Evolutionary conservation across 2,113 vertebrate genomes (phyloP).

Genomic region (Plotosus lineatus): DNA sequence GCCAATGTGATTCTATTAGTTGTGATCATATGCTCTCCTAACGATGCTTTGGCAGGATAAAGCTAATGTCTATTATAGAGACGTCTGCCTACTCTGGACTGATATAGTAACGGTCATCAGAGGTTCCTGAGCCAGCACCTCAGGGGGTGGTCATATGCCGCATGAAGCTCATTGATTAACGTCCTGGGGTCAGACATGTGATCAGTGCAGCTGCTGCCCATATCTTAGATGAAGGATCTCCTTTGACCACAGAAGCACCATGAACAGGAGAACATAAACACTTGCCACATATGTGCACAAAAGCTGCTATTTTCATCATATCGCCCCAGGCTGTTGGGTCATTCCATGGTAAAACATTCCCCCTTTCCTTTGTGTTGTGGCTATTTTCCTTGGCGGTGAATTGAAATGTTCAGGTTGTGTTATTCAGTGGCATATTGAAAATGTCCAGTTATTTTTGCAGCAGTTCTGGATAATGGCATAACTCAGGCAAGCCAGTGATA

Average conservation of each 20-base stretch:
- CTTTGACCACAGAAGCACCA: conserved; percentile 9
- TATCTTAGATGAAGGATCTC: conserved; percentile 25
- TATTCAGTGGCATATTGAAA: conserved; percentile 11
- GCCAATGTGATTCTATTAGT: conserved; percentile 16
- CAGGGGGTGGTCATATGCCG: conserved; percentile 39
- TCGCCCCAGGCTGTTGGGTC: not conserved
- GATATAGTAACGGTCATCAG: conserved; percentile 32
- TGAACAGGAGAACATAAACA: conserved; percentile 16
- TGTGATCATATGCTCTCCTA: conserved; percentile 11
- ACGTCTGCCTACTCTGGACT: not conserved
- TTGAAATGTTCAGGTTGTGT: conserved; percentile 29
- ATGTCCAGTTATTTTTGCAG: conserved; percentile 45
- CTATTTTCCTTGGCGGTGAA: not conserved
- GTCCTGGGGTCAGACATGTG: conserved; percentile 47
- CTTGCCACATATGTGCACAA: not conserved
- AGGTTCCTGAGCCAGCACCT: conserved; percentile 24
- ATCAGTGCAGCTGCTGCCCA: conserved; percentile 44
- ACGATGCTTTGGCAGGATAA: conserved; percentile 21
- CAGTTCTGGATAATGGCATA: not conserved
- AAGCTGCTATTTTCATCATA: conserved; percentile 7
- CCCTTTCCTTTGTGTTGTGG: not conserved
- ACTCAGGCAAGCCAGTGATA: conserved; percentile 2
- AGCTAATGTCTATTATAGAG: conserved; percentile 10
- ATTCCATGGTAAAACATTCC: conserved; percentile 18
- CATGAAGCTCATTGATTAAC: conserved; percentile 39